Percentiles rank a stretch among this genome's conserved stretches.
Conservation (phyloP, 2,797 vertebrate genomes). For the Choloepus didactylus region DNA sequence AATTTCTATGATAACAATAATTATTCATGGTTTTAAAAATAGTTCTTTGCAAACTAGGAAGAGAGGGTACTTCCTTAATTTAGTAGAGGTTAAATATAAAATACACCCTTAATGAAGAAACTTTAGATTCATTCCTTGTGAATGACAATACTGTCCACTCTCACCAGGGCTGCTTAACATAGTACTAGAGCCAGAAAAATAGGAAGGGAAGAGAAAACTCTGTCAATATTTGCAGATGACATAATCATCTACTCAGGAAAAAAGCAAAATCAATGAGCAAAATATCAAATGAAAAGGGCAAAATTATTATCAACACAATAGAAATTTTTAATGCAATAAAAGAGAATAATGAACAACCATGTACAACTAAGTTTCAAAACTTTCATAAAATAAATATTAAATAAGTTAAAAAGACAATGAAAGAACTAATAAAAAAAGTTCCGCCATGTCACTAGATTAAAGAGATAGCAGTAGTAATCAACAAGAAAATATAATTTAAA, state of each 20-base stretch:
- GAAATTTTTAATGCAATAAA: neutral
- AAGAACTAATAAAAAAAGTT: neutral
- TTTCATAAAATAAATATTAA: neutral
- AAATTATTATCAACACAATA: neutral
- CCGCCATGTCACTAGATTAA: neutral
- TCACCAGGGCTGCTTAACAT: neutral
- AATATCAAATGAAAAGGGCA: neutral
- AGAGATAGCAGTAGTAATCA: neutral
- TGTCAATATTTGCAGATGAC: neutral
- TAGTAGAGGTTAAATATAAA: neutral
- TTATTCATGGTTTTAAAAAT: neutral
- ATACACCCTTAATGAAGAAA: neutral
- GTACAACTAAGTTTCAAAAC: neutral
- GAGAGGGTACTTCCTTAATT: neutral
- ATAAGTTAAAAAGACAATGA: neutral
- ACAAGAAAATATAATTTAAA: neutral
- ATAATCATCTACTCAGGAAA: neutral
- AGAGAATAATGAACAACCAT: neutral
- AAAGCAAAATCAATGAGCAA: neutral
- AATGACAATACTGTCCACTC: neutral
- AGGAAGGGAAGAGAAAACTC: neutral
- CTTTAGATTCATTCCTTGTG: neutral
- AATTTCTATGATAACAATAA: neutral
- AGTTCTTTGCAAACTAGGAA: neutral
- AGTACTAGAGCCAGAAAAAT: neutral